Evolutionary conservation across 1,140 invertebrate genomes (phyloP), one percentile per base, ranked within the genome.

Genomic region (Pararge aegeria): DNA sequence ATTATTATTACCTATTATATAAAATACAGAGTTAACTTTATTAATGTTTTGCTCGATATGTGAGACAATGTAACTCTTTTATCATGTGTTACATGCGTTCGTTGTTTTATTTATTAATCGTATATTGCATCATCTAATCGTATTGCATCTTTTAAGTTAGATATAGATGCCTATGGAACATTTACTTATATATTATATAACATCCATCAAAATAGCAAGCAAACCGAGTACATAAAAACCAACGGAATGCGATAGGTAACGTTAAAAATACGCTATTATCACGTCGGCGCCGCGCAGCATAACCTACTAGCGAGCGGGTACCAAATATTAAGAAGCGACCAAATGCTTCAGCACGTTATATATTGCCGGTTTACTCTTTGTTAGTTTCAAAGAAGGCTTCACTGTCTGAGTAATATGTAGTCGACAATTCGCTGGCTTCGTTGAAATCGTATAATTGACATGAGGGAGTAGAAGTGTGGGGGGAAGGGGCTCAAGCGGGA

Each of bases 391-490:
- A 46, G 56, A 60, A 70, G 68, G 56, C 50, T 69, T 64, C 66
- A 46, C 48, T 30, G 65, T 15, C 52, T 59, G 53, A 65, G 70
- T 70, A 72, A 66, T 80, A 73, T 68, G 64, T 62, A 52, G 50
- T 50, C 50, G 69, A 56, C 72, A 64, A 60, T 29, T 68, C 53
- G 69, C 73, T 68, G 66, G 76, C 68, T 80, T 83, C 76, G 73
- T 54, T 68, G 65, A 75, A 79, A 78, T 70, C 69, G 69, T 70
- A 80, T 87, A 81, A 85, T 80, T 80, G 80, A 73, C 63, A 66
- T 64, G 67, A 68, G 57, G 70, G 70, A 59, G 65, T 63, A 65
- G 55, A 59, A 69, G 71, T 61, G 67, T 71, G 71, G 73, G 76
- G 68, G 70, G 69, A 73, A 70, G 74, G 77, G 75, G 72, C 64